Conservation (phyloP, 2,113 vertebrate genomes). For the Cardinalis cardinalis region DNA sequence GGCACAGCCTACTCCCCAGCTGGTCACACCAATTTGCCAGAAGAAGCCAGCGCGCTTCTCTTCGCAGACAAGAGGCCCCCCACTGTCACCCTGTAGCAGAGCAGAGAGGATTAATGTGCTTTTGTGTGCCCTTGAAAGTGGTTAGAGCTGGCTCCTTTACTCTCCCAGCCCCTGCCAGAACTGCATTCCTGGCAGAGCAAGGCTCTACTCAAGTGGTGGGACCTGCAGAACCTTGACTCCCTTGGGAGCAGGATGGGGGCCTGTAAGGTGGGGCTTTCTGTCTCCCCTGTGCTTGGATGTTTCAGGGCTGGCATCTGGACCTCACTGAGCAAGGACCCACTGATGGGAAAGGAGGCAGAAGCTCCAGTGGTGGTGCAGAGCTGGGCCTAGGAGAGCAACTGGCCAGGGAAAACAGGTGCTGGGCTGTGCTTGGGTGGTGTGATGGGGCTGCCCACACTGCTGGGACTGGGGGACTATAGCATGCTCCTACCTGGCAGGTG, state of each 20-base stretch:
- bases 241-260: neutral
- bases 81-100: neutral
- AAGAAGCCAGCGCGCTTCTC: accelerated
- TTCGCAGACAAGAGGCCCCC: neutral
- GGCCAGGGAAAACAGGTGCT: accelerated
- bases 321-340: neutral
- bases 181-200: neutral
- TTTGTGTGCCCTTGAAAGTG: neutral
- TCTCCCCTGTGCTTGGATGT: neutral
- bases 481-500: neutral
- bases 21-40: neutral
- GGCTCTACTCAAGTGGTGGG: neutral
- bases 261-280: neutral
- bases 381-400: neutral
- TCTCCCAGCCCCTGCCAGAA: neutral
- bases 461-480: neutral
- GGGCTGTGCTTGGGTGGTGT: neutral
- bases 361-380: accelerated
- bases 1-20: neutral
- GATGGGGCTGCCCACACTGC: neutral
- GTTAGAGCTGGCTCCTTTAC: neutral
- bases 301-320: neutral
- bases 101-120: neutral
- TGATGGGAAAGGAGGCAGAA: neutral
- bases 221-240: neutral